Base-by-base conservation (phyloP, 2,888 invertebrate species). In the Meteorus cinctellus region DNA sequence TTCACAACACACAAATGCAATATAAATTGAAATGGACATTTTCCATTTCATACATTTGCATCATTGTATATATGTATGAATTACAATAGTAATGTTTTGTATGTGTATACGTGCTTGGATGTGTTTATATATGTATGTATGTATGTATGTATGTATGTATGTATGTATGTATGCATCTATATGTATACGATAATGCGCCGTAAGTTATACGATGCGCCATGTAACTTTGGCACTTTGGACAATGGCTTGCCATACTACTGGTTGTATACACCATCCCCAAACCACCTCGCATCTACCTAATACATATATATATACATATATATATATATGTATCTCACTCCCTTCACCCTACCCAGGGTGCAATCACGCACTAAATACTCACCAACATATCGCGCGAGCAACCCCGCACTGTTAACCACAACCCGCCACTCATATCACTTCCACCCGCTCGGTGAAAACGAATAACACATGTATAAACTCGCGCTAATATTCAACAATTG, bases 141-240 rank as follows among this genome's bases (percentile, higher is more conserved):
- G 29, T 63, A 29, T 24, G 24, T 24, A 60, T 6, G 1, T 48
- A 48, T n/a, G n/a, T 48, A 16, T n/a, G 6, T 48, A 48, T 48
- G n/a, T 48, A 48, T 5, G 48, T 41, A 29, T 63, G 29, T 63
- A 29, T 24, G 24, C 24, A 60, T 6, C 16, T 48, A 48, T 48
- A 16, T n/a, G 6, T 48, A 48, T 48, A n/a, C n/a, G 48, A 77
- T 83, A 83, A 84, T 84, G 82, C 83, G 83, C 81, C 81, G 82
- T 82, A 84, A 86, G 81, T 85, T 34, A 36, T 84, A 82, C 84
- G 83, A 82, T 84, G 83, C 82, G 83, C 83, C 84, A 78, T 81
- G 84, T 84, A 87, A 86, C 86, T 87, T 87, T 87, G 86, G 85
- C 87, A 87, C 86, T 87, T 87, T 86, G 84, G 86, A 86, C 87